phyloP scores from a whole-genome alignment of 1,140 invertebrate genomes.

The Druon quercuslanigerum region DNA sequence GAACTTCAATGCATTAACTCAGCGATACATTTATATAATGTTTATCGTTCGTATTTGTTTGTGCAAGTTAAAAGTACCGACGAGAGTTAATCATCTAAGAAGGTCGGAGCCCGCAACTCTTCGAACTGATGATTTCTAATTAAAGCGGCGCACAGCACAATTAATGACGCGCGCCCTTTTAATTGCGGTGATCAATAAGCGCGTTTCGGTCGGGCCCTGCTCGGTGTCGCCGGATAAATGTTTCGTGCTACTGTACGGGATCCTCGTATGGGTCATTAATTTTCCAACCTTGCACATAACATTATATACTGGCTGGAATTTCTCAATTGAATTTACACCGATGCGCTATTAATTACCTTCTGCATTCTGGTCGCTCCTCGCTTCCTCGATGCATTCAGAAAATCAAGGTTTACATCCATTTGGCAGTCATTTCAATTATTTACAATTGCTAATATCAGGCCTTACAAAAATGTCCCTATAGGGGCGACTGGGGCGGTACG shows the following conservation, averaged over 20 bases:
- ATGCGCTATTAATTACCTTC: too few species aligned
- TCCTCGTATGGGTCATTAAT: constrained; percentile 51
- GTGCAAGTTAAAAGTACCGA: constrained; percentile 47
- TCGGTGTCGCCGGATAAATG: constrained; percentile 68
- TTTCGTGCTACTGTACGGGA: constrained; percentile 69
- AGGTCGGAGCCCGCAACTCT: constrained; percentile 37
- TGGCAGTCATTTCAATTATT: too few species aligned
- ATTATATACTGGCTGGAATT: constrained; percentile 46
- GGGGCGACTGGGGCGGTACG: too few species aligned
- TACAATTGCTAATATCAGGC: too few species aligned
- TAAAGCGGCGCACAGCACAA: constrained; percentile 67
- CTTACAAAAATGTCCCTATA: too few species aligned
- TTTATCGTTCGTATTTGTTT: constrained; percentile 54
- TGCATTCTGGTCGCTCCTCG: too few species aligned
- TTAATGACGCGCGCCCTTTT: constrained; percentile 71
- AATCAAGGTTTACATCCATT: too few species aligned
- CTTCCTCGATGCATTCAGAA: too few species aligned
- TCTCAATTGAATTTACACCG: constrained; percentile 61
- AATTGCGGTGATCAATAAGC: constrained; percentile 72
- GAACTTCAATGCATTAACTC: constrained; percentile 38
- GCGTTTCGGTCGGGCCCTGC: constrained; percentile 44
- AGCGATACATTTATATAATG: constrained; percentile 45
- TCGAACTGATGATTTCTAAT: constrained; percentile 73
- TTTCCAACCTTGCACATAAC: constrained; percentile 4
- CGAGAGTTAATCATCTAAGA: constrained; percentile 57